These are phyloP conservation scores for Aplysina aerophoba DNA, from an alignment of 37 sponge, comb jelly and placozoan genomes.

Conservation along the genomic window DNA sequence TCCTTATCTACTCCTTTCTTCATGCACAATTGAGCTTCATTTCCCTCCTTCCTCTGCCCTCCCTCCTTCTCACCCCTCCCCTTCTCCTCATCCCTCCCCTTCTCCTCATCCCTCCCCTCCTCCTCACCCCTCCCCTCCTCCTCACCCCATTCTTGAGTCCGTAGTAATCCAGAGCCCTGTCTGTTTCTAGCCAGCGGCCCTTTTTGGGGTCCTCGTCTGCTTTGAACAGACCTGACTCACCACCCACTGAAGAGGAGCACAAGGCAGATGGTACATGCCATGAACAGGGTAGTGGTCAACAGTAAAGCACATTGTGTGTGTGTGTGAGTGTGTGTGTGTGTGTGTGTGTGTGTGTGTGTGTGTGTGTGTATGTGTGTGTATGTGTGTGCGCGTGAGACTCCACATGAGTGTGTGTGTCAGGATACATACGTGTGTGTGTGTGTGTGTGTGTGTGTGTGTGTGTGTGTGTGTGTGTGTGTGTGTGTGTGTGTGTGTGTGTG, in stretches of 20 bases:
- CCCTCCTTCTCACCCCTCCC: too few relatives aligned
- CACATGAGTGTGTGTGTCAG: too few relatives aligned
- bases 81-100: too few relatives aligned
- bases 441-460: slow-evolving; percentile 6
- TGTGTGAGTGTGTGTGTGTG: slow-evolving; percentile 17
- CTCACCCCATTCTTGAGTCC: slow-evolving; percentile 32
- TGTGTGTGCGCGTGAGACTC: too few relatives aligned
- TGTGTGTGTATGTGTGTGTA: too few relatives aligned
- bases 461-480: slow-evolving; percentile 1
- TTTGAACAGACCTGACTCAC: slow-evolving; percentile 12
- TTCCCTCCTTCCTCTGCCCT: too few relatives aligned
- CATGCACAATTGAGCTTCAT: too few relatives aligned
- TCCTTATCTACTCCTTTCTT: too few relatives aligned
- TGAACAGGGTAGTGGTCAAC: not conserved
- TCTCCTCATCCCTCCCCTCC: too few relatives aligned
- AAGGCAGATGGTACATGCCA: not conserved
- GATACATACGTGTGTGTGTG: not conserved
- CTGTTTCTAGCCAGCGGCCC: slow-evolving; percentile 25
- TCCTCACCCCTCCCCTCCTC: too few relatives aligned
- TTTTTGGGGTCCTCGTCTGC: slow-evolving; percentile 28
- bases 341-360: not conserved
- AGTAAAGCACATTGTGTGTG: slow-evolving; percentile 9
- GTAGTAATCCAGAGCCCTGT: slow-evolving; percentile 12
- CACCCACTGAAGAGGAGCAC: not conserved
- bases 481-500: not conserved